Conservation (phyloP, 1,140 invertebrate species). For the Drosophila teissieri region DNA sequence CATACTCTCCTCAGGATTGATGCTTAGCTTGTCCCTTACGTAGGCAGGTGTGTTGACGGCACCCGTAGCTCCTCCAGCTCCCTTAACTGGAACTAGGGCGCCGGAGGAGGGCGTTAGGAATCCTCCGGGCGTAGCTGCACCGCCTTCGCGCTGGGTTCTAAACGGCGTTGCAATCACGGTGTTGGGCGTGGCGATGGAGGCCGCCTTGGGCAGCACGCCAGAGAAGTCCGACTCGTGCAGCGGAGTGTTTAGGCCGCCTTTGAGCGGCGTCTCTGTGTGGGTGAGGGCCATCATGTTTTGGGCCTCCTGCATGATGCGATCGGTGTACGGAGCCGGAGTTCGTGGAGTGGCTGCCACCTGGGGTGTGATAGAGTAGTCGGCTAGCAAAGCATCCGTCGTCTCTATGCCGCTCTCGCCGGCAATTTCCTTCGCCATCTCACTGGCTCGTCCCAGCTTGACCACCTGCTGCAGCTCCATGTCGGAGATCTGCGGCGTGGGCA, state of each 20-base stretch:
- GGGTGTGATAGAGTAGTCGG: constrained; percentile 96
- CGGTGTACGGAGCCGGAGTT: constrained; percentile 92
- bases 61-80: constrained; percentile 53
- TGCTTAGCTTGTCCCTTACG: constrained; percentile 96
- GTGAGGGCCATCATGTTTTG: constrained; percentile 99
- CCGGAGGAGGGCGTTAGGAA: constrained; percentile 85
- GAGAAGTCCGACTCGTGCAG: constrained; percentile 95
- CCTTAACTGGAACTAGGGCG: constrained; percentile 81
- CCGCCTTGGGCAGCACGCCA: constrained; percentile 91
- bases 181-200: constrained; percentile 94
- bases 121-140: constrained; percentile 84
- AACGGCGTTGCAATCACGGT: constrained; percentile 97
- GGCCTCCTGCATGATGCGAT: constrained; percentile 94
- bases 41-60: constrained; percentile 75
- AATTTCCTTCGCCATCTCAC: constrained; percentile 96
- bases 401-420: constrained; percentile 93
- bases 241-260: constrained; percentile 97
- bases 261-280: constrained; percentile 98
- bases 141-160: constrained; percentile 85
- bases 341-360: constrained; percentile 92
- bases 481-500: constrained; percentile 98
- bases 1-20: constrained; percentile 94
- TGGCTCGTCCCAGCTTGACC: constrained; percentile 97
- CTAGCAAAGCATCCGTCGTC: constrained; percentile 94
- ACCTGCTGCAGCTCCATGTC: constrained; percentile 96